phyloP scores from a whole-genome alignment of 2,113 vertebrate species.

The Uria lomvia region DNA sequence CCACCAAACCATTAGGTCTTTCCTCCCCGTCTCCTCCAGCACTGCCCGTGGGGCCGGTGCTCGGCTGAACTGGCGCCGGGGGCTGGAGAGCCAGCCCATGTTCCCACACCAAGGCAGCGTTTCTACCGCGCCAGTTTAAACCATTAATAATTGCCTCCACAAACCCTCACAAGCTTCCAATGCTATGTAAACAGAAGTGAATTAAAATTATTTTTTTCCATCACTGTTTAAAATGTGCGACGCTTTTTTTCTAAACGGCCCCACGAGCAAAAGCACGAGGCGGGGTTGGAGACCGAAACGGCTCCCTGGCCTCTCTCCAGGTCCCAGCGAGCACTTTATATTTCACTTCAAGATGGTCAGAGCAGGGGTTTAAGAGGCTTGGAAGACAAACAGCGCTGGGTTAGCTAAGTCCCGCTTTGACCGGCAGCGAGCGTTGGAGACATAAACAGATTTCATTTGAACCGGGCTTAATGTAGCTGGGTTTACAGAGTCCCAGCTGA shows the following conservation, averaged over 20 bases:
- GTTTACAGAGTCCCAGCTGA: conserved; percentile 11
- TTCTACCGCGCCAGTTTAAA: neutral
- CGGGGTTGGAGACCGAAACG: neutral
- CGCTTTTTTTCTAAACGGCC: neutral
- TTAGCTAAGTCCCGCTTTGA: conserved; percentile 31
- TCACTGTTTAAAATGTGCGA: neutral
- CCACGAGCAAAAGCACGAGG: neutral
- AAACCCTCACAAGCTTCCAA: neutral
- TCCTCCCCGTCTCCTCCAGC: accelerated
- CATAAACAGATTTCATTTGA: conserved; percentile 52
- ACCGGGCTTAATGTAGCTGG: neutral
- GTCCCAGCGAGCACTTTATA: neutral
- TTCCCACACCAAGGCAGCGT: neutral
- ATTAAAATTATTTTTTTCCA: conserved; percentile 31
- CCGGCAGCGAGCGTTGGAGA: neutral
- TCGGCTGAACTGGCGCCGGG: neutral
- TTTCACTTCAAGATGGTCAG: neutral
- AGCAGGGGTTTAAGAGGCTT: conserved; percentile 25
- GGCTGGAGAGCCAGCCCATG: neutral
- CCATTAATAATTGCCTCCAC: neutral
- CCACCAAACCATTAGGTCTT: neutral
- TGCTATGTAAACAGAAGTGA: conserved; percentile 34
- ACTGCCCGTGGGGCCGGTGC: accelerated
- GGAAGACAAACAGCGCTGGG: neutral
- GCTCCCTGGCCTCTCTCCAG: conserved; percentile 16